Percentiles rank a stretch among this genome's conserved stretches.
Evolutionary conservation across 2,797 vertebrate genomes (phyloP).

Genomic region (Periophthalmus magnuspinnatus): DNA sequence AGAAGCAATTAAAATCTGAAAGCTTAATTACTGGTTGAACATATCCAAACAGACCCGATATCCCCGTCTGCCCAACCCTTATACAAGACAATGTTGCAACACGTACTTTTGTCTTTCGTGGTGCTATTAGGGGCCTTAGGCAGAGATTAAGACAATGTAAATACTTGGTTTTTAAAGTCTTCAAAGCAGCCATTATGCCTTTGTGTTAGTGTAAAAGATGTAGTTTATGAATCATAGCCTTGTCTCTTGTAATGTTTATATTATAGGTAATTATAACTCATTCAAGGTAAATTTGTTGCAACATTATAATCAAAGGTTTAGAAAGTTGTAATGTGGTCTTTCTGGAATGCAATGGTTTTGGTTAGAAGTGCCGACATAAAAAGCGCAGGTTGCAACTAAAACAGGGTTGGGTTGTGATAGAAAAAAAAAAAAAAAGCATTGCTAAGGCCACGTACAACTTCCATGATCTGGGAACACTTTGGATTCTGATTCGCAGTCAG

Average conservation of each 20-base stretch:
- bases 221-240: background rate
- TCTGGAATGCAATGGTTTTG: background rate
- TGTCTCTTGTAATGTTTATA: background rate
- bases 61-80: conserved; percentile 51
- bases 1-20: conserved; percentile 76
- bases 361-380: too few relatives aligned
- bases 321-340: background rate
- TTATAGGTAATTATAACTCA: background rate
- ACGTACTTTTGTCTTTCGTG: conserved; percentile 48
- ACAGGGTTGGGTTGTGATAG: too few relatives aligned
- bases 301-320: background rate
- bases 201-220: background rate
- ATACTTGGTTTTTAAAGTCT: conserved; percentile 32
- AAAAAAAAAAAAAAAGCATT: too few relatives aligned
- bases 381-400: too few relatives aligned
- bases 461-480: too few relatives aligned
- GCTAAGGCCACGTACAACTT: too few relatives aligned
- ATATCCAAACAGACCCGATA: conserved; percentile 55
- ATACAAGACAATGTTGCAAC: conserved; percentile 64
- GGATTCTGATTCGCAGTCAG: too few relatives aligned
- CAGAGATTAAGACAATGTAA: conserved; percentile 46
- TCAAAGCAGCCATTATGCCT: conserved; percentile 30
- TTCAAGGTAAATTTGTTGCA: background rate
- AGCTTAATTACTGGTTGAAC: conserved; percentile 71
- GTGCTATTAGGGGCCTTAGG: conserved; percentile 54